Percentiles rank a stretch among this genome's conserved stretches.
phyloP scores from a whole-genome alignment of 1,140 invertebrate species.

The Stenopsyche tienmushanensis region DNA sequence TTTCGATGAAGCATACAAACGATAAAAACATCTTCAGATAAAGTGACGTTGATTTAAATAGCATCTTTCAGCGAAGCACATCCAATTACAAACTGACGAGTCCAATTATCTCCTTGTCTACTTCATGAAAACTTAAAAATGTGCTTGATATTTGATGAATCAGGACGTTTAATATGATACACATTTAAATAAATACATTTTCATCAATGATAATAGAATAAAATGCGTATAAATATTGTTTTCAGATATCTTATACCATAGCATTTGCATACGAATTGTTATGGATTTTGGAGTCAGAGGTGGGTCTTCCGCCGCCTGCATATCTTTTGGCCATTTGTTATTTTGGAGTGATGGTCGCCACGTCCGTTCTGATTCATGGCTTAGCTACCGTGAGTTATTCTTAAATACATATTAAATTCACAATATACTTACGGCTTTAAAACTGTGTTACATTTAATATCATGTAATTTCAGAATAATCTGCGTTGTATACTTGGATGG shows the following conservation, averaged over 20 bases:
- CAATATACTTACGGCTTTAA: neutral
- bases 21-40: no score
- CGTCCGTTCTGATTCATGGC: conserved; percentile 62
- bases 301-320: conserved; percentile 58
- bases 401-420: neutral
- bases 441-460: neutral
- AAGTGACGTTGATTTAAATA: no score
- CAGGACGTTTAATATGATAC: no score
- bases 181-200: no score
- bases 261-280: conserved; percentile 62
- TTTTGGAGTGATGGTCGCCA: conserved; percentile 59
- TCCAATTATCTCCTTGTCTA: no score
- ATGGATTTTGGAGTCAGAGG: conserved; percentile 60
- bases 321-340: conserved; percentile 63
- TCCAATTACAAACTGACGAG: no score
- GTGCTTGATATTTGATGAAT: no score
- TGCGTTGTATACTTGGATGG: conserved; percentile 62
- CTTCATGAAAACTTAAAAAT: no score
- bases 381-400: conserved; percentile 60
- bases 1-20: no score
- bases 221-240: no score
- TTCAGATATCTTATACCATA: conserved; percentile 62
- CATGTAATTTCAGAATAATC: conserved; percentile 59
- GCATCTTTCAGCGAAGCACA: no score
- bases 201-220: no score